phyloP scores from a whole-genome alignment of 2,797 vertebrate genomes.

The Lacerta viridis region DNA sequence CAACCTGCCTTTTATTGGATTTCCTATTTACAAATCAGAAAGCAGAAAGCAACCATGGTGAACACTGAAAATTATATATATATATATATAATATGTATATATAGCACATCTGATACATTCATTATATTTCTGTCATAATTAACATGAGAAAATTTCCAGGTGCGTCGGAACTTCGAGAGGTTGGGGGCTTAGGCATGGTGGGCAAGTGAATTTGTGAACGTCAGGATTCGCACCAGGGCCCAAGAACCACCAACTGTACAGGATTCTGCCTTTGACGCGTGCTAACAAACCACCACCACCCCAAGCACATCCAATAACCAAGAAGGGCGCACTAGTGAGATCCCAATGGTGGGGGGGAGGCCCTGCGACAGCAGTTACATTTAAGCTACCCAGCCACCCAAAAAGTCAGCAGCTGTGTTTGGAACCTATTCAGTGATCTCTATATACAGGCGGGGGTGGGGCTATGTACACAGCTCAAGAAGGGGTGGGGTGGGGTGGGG shows the following conservation, averaged over 20 bases:
- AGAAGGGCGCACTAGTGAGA: not conserved
- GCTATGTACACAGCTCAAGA: not conserved
- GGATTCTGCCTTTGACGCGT: not conserved
- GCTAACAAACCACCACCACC: not conserved
- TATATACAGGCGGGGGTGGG: not conserved
- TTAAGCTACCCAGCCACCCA: not conserved
- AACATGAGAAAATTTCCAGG: not conserved
- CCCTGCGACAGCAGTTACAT: too few relatives aligned
- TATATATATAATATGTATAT: slow-evolving; percentile 33
- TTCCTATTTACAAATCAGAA: slow-evolving; percentile 76
- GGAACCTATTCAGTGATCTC: not conserved
- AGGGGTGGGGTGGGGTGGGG: not conserved
- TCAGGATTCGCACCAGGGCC: slow-evolving; percentile 13
- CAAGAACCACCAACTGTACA: slow-evolving; percentile 42
- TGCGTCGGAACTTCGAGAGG: slow-evolving; percentile 16
- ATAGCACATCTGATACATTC: slow-evolving; percentile 69
- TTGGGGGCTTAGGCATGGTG: slow-evolving; percentile 55
- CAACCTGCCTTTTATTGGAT: slow-evolving; percentile 75
- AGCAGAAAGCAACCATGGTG: slow-evolving; percentile 64
- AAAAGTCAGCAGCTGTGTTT: not conserved
- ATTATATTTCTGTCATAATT: slow-evolving; percentile 10
- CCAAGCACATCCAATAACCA: not conserved
- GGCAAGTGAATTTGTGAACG: slow-evolving; percentile 58
- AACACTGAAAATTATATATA: slow-evolving; percentile 42
- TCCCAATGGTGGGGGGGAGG: accelerated